Conservation (phyloP, 2,888 invertebrate species). For the Nasonovia ribisnigri region DNA sequence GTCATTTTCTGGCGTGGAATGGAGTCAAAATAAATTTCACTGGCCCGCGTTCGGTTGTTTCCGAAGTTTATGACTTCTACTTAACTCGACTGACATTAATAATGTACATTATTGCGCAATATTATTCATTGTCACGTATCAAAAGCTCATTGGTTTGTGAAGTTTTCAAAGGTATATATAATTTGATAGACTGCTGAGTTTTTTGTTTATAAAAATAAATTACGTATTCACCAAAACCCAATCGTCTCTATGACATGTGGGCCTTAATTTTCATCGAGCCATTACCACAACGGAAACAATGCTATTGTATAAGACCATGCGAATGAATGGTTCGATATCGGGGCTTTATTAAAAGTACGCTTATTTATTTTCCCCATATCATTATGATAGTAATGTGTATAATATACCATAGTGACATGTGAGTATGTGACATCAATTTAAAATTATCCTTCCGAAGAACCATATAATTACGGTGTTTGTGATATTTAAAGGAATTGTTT, state of each 20-base stretch:
- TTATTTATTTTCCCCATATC: background rate
- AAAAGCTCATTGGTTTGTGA: background rate
- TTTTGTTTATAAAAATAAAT: background rate
- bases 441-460: background rate
- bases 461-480: background rate
- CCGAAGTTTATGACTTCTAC: background rate
- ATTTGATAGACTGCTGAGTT: background rate
- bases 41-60: background rate
- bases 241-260: background rate
- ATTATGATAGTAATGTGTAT: background rate
- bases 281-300: background rate
- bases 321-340: background rate
- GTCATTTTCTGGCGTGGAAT: background rate
- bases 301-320: background rate
- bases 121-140: conserved; percentile 1
- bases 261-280: too few species aligned
- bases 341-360: background rate
- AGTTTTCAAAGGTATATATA: background rate
- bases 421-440: background rate
- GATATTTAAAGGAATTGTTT: background rate
- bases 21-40: background rate
- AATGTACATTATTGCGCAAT: background rate
- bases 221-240: background rate
- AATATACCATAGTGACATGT: background rate
- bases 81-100: conserved; percentile 1